A percentile compares a stretch with the other conserved stretches of the same genome.
These are phyloP conservation scores for Pollenia angustigena DNA, from an alignment of 2,888 invertebrate species.

Conservation along the genomic window DNA sequence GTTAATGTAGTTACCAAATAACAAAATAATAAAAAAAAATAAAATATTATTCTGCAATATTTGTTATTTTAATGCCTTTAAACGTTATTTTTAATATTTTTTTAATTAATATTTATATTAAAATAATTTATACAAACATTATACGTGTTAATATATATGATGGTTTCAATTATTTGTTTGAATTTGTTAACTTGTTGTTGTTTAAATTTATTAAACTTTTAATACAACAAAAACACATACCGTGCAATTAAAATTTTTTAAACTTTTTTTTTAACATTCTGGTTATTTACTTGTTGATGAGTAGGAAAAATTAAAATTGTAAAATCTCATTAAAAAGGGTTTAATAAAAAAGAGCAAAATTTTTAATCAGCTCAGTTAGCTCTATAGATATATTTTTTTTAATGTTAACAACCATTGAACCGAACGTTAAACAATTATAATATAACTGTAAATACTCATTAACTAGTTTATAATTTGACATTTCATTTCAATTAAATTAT, in stretches of 20 bases:
- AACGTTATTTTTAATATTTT: conserved; percentile 8
- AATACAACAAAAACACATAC: not conserved
- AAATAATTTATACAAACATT: conserved; percentile 8
- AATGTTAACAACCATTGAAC: conserved; percentile 20
- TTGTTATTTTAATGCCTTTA: conserved; percentile 30
- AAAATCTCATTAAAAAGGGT: not conserved
- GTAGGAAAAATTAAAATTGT: conserved; percentile 8
- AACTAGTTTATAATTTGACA: conserved; percentile 22
- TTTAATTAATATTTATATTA: conserved; percentile 31
- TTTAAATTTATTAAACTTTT: not conserved
- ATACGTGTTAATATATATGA: conserved; percentile 2
- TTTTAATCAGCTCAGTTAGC: conserved; percentile 20
- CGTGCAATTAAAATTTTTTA: not conserved
- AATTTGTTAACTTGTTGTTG: conserved; percentile 5
- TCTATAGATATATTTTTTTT: not conserved
- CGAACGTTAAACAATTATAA: conserved; percentile 40
- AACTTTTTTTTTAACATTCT: conserved; percentile 1
- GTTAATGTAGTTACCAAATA: not conserved
- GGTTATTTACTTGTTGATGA: conserved; percentile 31
- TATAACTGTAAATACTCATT: conserved; percentile 23
- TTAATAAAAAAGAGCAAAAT: not conserved
- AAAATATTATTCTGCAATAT: no score
- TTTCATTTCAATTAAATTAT: not conserved
- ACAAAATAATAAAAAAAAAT: not conserved
- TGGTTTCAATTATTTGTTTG: conserved; percentile 46